Evolutionary conservation across 1,140 invertebrate genomes (phyloP).

Genomic region (Phymastichus coffea): DNA sequence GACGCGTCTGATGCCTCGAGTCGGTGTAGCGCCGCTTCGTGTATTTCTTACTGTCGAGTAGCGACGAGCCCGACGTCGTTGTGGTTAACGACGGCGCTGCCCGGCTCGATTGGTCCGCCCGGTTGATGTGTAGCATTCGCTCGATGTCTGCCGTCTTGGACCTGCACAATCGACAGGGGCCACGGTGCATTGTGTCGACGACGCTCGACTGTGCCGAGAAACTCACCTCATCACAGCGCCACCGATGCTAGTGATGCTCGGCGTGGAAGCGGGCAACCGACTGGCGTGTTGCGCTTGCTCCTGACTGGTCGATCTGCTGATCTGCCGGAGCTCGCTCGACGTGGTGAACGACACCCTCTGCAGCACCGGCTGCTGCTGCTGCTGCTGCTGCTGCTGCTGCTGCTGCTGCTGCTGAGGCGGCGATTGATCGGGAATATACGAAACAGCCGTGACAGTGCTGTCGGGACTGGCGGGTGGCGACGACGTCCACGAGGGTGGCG

Average conservation of each 20-base stretch:
- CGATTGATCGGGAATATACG: conserved; percentile 58
- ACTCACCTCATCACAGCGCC: conserved; percentile 61
- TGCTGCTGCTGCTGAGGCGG: too few relatives aligned
- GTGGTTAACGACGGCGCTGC: background rate
- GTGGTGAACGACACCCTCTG: conserved; percentile 64
- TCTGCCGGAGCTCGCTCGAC: conserved; percentile 59
- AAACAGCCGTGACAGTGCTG: conserved; percentile 56
- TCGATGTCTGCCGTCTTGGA: conserved; percentile 71
- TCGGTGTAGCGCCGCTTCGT: conserved; percentile 64
- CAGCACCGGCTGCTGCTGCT: conserved; percentile 45
- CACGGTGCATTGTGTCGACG: too few relatives aligned
- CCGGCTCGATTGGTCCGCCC: conserved; percentile 28
- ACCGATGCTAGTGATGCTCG: conserved; percentile 67
- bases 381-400: background rate
- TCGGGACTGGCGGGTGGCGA: conserved; percentile 62
- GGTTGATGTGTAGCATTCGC: conserved; percentile 57
- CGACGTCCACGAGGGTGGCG: conserved; percentile 63
- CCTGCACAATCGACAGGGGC: too few relatives aligned
- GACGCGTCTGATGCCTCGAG: conserved; percentile 62
- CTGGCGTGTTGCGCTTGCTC: conserved; percentile 45
- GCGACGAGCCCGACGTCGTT: conserved; percentile 36
- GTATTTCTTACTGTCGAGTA: conserved; percentile 62
- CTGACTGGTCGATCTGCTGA: conserved; percentile 47
- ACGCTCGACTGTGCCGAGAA: too few relatives aligned
- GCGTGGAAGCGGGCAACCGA: conserved; percentile 44